Percentiles rank a stretch among this genome's conserved stretches.
Conservation (phyloP, 92 coral and sea anemone species). For the Zoanthus sociatus region DNA sequence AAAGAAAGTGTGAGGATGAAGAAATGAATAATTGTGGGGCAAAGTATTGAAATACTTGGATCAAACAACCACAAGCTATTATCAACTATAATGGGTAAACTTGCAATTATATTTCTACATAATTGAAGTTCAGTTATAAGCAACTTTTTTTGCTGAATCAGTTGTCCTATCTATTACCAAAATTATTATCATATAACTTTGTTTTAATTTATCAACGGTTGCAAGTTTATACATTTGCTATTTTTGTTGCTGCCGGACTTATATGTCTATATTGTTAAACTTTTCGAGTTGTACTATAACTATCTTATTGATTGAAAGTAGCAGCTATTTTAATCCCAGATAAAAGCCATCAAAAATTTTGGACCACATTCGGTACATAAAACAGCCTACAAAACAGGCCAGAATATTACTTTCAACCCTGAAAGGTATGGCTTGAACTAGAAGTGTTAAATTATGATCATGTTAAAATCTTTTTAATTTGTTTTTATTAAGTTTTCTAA, state of each 20-base stretch:
- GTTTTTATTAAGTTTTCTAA: too few relatives aligned
- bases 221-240: slow-evolving; percentile 8
- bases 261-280: not conserved
- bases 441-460: too few relatives aligned
- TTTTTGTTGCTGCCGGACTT: not conserved
- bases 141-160: not conserved
- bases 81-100: not conserved
- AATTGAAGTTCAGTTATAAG: slow-evolving; percentile 2
- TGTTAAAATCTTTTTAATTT: too few relatives aligned
- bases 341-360: not conserved
- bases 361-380: not conserved
- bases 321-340: not conserved
- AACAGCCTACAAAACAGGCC: not conserved
- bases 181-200: not conserved
- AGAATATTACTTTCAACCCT: too few relatives aligned
- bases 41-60: not conserved
- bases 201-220: not conserved
- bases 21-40: not conserved
- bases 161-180: not conserved
- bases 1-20: slow-evolving; percentile 7
- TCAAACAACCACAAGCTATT: not conserved
- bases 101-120: not conserved
- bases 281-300: not conserved
- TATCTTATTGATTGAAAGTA: not conserved
- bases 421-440: too few relatives aligned